Evolutionary conservation across 2,888 invertebrate species (phyloP).

Genomic region (Pristionchus arcanus): DNA sequence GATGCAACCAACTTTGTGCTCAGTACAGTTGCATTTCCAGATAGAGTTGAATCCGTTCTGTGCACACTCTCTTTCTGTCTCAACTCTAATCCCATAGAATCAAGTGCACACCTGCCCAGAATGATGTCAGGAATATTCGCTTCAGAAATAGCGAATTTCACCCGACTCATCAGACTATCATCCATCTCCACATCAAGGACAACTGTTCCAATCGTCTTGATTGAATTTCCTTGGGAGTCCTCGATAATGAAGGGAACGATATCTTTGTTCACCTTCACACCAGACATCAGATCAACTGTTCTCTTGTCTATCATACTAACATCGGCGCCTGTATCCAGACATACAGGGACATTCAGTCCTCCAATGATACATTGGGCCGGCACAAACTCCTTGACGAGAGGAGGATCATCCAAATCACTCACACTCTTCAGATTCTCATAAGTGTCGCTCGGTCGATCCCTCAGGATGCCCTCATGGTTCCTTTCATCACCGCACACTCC

Average conservation of each 20-base stretch:
- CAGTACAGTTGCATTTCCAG: neutral
- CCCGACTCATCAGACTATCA: too few species aligned
- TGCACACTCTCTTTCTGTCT: neutral
- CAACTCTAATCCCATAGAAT: constrained; percentile 3
- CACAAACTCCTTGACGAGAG: neutral
- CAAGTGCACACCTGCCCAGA: neutral
- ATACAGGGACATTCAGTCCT: too few species aligned
- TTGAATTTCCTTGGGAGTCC: neutral
- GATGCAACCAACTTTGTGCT: too few species aligned
- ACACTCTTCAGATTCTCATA: too few species aligned
- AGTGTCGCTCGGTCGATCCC: neutral
- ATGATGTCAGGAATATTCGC: neutral
- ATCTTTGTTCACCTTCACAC: neutral
- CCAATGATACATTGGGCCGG: neutral
- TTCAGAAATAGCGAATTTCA: too few species aligned
- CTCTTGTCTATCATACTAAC: neutral
- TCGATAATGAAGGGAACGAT: neutral
- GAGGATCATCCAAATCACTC: neutral
- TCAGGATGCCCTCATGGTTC: too few species aligned
- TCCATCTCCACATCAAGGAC: too few species aligned
- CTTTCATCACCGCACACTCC: too few species aligned
- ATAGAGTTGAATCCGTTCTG: too few species aligned
- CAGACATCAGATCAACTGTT: neutral
- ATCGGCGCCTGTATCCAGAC: constrained; percentile 5
- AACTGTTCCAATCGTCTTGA: neutral